Evolutionary conservation across 1,140 invertebrate species (phyloP).

Genomic region (Calliopsis andreniformis): DNA sequence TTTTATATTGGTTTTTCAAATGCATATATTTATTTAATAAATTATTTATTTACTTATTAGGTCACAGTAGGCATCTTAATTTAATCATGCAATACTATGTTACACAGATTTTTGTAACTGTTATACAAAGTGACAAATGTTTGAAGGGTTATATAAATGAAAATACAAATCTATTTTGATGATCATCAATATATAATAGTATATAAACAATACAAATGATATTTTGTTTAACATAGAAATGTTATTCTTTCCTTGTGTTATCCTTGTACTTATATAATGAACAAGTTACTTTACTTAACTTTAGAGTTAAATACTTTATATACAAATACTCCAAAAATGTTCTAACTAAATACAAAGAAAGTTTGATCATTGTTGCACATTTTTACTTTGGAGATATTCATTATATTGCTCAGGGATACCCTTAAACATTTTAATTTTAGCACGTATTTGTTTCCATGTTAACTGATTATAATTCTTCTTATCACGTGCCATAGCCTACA

Average conservation of each 20-base stretch:
- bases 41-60: slow-evolving; percentile 44
- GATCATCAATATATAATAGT: slow-evolving; percentile 17
- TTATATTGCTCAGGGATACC: slow-evolving; percentile 81
- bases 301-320: slow-evolving; percentile 17
- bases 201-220: slow-evolving; percentile 11
- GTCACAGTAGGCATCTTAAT: slow-evolving; percentile 12
- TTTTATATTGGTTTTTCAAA: slow-evolving; percentile 31
- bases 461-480: slow-evolving; percentile 92
- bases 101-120: slow-evolving; percentile 28
- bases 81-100: slow-evolving; percentile 7
- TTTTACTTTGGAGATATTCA: slow-evolving; percentile 73
- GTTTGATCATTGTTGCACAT: neutral
- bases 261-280: slow-evolving; percentile 24
- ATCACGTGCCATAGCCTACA: slow-evolving; percentile 90
- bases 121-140: slow-evolving; percentile 29
- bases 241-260: neutral
- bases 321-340: slow-evolving; percentile 23
- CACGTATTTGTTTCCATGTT: slow-evolving; percentile 92
- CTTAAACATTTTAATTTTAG: slow-evolving; percentile 85
- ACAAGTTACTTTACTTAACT: slow-evolving; percentile 16
- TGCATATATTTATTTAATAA: slow-evolving; percentile 50
- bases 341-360: neutral
- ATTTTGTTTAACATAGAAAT: slow-evolving; percentile 1
- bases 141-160: slow-evolving; percentile 6
- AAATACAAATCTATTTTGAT: slow-evolving; percentile 39